phyloP scores from a whole-genome alignment of 2,888 invertebrate genomes.

The Rhorus exstirpatorius region DNA sequence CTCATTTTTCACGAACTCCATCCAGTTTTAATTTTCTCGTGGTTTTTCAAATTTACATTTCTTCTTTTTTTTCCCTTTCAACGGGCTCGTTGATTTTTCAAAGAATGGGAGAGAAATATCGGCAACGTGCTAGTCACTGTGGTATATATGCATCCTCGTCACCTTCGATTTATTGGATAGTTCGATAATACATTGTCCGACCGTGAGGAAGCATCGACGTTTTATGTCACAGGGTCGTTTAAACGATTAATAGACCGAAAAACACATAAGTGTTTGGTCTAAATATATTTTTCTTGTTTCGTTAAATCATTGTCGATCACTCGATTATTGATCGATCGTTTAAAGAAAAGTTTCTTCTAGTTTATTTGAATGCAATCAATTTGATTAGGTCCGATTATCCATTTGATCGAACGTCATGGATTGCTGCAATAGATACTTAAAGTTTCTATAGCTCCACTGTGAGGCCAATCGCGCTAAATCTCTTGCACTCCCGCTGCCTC shows the following conservation, averaged over 20 bases:
- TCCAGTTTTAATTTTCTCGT: slow-evolving; percentile 27
- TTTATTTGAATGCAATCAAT: not conserved
- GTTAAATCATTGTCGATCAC: too few species aligned
- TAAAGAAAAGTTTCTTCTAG: too few species aligned
- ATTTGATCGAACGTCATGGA: not conserved
- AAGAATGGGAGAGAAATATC: not conserved
- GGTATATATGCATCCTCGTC: slow-evolving; percentile 2
- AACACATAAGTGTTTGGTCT: too few species aligned
- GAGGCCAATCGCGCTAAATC: too few species aligned
- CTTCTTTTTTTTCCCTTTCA: not conserved
- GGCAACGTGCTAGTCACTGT: not conserved
- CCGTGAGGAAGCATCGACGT: not conserved
- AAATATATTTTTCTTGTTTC: too few species aligned
- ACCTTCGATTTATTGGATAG: slow-evolving; percentile 53
- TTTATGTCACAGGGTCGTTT: not conserved
- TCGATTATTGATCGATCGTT: too few species aligned
- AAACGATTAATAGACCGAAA: too few species aligned
- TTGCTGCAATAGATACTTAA: too few species aligned
- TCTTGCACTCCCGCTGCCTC: too few species aligned
- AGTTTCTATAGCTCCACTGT: too few species aligned
- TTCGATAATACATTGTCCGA: slow-evolving; percentile 31
- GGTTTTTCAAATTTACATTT: not conserved
- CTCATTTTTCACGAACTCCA: slow-evolving; percentile 11
- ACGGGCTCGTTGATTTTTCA: not conserved
- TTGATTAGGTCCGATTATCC: not conserved